Conservation (phyloP, 1,140 invertebrate species). For the Diuraphis noxia region DNA sequence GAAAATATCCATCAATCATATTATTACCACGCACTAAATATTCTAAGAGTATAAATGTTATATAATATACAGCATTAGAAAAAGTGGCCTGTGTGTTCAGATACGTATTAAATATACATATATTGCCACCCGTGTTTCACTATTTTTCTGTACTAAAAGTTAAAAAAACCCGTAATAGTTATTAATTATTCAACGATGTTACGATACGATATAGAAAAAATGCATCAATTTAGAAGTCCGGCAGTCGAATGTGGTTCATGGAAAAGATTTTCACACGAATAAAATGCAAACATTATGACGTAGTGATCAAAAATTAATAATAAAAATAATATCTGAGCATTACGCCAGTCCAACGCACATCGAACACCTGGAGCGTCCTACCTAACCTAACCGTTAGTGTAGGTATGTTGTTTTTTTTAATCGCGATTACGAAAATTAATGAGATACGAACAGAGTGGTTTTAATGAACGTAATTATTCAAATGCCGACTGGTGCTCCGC, state of each 20-base stretch:
- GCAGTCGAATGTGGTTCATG: neutral
- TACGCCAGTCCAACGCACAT: neutral
- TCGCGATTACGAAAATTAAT: slow-evolving; percentile 39
- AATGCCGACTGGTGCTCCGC: neutral
- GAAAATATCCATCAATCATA: neutral
- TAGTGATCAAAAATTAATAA: neutral
- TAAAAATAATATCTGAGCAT: neutral
- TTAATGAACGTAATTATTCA: slow-evolving; percentile 33
- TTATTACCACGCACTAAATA: neutral
- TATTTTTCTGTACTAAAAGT: neutral
- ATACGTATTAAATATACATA: neutral
- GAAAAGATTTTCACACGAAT: neutral
- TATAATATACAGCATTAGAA: neutral
- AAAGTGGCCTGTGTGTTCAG: neutral
- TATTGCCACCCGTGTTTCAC: neutral
- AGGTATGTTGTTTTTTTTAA: neutral
- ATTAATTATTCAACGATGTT: neutral
- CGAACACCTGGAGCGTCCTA: slow-evolving; percentile 1
- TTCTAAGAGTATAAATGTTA: neutral
- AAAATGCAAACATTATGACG: neutral
- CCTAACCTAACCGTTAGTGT: neutral
- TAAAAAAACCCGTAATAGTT: neutral
- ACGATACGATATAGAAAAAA: neutral
- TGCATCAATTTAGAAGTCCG: neutral
- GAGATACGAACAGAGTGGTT: neutral